Evolutionary conservation across 2,797 vertebrate genomes (phyloP), one percentile per base, ranked within the genome.

Genomic region (Cyprinella venusta): DNA sequence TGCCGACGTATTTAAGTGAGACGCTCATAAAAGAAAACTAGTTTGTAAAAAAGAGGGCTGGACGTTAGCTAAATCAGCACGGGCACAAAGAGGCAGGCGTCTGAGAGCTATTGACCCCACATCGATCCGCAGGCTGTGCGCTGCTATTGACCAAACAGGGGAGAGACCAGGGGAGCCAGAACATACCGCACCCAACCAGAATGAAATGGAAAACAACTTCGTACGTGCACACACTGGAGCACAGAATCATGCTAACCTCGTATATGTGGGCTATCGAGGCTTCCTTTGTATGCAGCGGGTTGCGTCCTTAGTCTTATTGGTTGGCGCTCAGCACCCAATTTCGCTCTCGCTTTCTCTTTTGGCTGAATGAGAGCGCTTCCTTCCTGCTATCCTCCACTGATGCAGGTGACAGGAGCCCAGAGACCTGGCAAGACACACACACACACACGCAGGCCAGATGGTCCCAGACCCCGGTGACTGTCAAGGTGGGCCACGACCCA

Each of bases 31-130:
- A 88, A 89, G 82, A 87, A 65, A 79, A 78, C 56, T 64, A 84
- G 68, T 78, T 85, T 81, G 76, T 64, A 70, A 80, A n/a, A 59
- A 70, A 83, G 69, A 83, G 74, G 89, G 92, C 90, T 91, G 91
- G 94, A 93, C 92, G 93, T 92, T 92, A 93, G 93, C 94, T 95
- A 95, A 95, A 95, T 95, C 94, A 95, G 94, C 91, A 92, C 87
- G 90, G 90, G 93, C 93, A 94, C 93, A 95, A 94, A 94, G 94
- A 94, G 92, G 93, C 94, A 94, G 94, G 93, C 92, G 93, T 94
- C 94, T 94, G 94, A 94, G 92, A 94, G 93, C 93, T 95, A 95
- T 95, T 95, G 94, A 95, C 94, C 94, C 93, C 91, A 84, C 92
- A 95, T 95, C 91, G 94, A 95, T 94, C 90, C 87, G 82, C 92